These are phyloP conservation scores for Boloria euphrosyne DNA, from an alignment of 2,888 invertebrate species.

Conservation along the genomic window DNA sequence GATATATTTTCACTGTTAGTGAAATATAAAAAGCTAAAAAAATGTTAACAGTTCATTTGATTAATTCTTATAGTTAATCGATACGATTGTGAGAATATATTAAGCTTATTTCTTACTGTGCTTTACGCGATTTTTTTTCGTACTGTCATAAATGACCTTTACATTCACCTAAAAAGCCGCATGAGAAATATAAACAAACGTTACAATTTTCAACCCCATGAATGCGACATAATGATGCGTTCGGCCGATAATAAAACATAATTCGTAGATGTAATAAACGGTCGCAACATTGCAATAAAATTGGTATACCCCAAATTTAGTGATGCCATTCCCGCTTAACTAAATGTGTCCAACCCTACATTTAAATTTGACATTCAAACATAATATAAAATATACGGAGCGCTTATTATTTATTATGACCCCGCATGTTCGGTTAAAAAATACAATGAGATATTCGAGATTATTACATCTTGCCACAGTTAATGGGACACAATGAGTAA, in stretches of 20 bases:
- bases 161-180: conserved; percentile 40
- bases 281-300: conserved; percentile 66
- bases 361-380: conserved; percentile 56
- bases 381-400: conserved; percentile 59
- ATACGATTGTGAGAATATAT: no score
- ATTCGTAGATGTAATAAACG: conserved; percentile 76
- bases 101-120: no score
- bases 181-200: conserved; percentile 77
- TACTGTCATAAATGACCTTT: background rate
- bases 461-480: conserved; percentile 79
- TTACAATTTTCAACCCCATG: conserved; percentile 73
- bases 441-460: conserved; percentile 77
- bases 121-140: background rate
- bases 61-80: no score
- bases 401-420: conserved; percentile 71
- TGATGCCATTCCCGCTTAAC: conserved; percentile 67
- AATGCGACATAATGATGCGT: conserved; percentile 74
- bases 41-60: background rate
- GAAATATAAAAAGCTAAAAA: conserved; percentile 10
- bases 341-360: conserved; percentile 59
- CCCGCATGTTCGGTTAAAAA: conserved; percentile 74
- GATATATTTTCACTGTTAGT: conserved; percentile 6
- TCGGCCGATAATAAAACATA: conserved; percentile 74
- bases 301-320: conserved; percentile 78
- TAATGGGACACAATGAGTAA: conserved; percentile 79